Conservation (phyloP, 2,888 invertebrate genomes). For the Mantis religiosa region DNA sequence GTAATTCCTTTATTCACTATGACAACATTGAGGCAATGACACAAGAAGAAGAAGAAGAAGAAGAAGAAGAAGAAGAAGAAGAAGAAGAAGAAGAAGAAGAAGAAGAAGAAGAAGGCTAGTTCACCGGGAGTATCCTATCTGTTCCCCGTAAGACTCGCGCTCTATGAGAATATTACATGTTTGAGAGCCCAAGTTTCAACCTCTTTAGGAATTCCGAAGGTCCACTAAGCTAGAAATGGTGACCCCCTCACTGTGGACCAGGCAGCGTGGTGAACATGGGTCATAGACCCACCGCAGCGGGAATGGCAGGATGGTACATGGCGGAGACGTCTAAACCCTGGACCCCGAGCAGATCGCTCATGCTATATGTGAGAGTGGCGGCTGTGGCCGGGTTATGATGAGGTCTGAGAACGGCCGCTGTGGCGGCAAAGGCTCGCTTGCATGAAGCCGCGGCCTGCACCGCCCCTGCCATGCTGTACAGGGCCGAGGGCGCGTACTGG, state of each 20-base stretch:
- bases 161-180: not conserved
- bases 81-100: too few relatives aligned
- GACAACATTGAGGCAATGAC: too few relatives aligned
- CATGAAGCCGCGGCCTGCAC: constrained; percentile 37
- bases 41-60: not conserved
- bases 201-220: not conserved
- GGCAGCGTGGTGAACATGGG: constrained; percentile 41
- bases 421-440: constrained; percentile 56
- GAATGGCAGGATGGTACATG: constrained; percentile 67
- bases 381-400: constrained; percentile 44
- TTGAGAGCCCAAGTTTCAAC: too few relatives aligned
- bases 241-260: constrained; percentile 19
- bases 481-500: constrained; percentile 44
- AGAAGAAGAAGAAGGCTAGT: not conserved
- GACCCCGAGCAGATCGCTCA: constrained; percentile 67
- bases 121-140: not conserved
- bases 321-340: constrained; percentile 63
- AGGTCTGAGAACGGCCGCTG: constrained; percentile 36
- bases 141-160: not conserved
- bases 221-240: not conserved
- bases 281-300: constrained; percentile 66
- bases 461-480: constrained; percentile 49
- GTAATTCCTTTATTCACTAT: too few relatives aligned
- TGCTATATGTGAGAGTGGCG: constrained; percentile 61
- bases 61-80: too few relatives aligned